Conservation (phyloP, 2,888 invertebrate species). For the Hipparchia semele region DNA sequence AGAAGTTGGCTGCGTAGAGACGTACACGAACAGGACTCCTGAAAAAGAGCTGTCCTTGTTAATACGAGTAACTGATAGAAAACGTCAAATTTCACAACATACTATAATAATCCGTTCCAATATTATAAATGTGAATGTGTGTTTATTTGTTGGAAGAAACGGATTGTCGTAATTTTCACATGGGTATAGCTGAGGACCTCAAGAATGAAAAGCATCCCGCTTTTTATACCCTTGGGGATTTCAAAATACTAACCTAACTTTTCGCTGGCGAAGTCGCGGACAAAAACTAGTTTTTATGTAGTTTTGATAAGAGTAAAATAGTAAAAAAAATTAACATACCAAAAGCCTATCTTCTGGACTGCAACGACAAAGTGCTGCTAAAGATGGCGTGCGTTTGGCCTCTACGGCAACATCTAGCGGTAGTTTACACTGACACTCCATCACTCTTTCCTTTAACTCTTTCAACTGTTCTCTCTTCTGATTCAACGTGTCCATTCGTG, state of each 20-base stretch:
- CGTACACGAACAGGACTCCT: conserved; percentile 72
- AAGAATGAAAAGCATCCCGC: too few species aligned
- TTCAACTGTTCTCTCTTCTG: conserved; percentile 53
- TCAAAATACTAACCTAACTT: too few species aligned
- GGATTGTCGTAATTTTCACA: too few species aligned
- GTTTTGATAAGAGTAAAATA: background rate
- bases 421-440: conserved; percentile 67
- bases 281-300: too few species aligned
- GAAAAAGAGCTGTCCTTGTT: conserved; percentile 11
- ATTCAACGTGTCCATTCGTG: conserved; percentile 53
- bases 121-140: too few species aligned
- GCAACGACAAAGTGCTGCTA: conserved; percentile 69
- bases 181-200: too few species aligned
- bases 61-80: background rate
- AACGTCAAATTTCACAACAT: background rate
- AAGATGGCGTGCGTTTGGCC: conserved; percentile 68
- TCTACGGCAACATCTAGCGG: conserved; percentile 61
- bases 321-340: conserved; percentile 45
- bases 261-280: too few species aligned
- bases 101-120: background rate
- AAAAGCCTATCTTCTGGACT: conserved; percentile 56
- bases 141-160: too few species aligned
- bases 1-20: conserved; percentile 64
- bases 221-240: too few species aligned
- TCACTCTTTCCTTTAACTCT: conserved; percentile 53